Conservation (phyloP, 2,797 vertebrate genomes). For the Pangasius mekongensis region DNA sequence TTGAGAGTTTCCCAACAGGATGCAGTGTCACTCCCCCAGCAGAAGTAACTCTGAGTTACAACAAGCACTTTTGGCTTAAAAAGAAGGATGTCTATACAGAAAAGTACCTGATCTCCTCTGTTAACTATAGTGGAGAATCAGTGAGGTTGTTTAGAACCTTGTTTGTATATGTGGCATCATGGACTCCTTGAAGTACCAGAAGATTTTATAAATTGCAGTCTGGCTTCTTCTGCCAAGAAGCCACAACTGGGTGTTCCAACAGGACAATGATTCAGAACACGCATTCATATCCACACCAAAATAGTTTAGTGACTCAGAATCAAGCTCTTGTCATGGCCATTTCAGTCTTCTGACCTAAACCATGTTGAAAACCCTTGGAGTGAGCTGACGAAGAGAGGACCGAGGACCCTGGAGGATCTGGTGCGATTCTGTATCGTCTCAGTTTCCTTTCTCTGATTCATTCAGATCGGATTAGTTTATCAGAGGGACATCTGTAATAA, state of each 20-base stretch:
- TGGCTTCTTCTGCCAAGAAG: not conserved
- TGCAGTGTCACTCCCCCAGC: conserved; percentile 42
- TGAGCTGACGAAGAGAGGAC: not conserved
- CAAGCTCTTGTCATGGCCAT: not conserved
- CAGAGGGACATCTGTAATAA: too few relatives aligned
- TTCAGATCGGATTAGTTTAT: not conserved
- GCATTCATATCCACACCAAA: not conserved
- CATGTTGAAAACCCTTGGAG: not conserved
- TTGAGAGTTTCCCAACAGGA: conserved; percentile 55
- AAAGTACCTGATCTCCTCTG: not conserved
- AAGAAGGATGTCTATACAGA: not conserved
- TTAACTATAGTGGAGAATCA: not conserved
- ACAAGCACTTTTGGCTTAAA: not conserved
- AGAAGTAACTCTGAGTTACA: conserved; percentile 27
- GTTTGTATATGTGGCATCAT: not conserved
- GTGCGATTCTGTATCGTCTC: not conserved
- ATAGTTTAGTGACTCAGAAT: not conserved
- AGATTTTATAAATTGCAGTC: not conserved
- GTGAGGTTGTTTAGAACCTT: not conserved
- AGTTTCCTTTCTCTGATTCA: not conserved
- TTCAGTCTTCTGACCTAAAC: not conserved
- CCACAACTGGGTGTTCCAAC: conserved; percentile 1
- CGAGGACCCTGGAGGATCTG: not conserved
- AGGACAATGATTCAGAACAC: not conserved
- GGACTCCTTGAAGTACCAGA: not conserved